Evolutionary conservation across 2,888 invertebrate species (phyloP).

Genomic region (Hypolimnas misippus): DNA sequence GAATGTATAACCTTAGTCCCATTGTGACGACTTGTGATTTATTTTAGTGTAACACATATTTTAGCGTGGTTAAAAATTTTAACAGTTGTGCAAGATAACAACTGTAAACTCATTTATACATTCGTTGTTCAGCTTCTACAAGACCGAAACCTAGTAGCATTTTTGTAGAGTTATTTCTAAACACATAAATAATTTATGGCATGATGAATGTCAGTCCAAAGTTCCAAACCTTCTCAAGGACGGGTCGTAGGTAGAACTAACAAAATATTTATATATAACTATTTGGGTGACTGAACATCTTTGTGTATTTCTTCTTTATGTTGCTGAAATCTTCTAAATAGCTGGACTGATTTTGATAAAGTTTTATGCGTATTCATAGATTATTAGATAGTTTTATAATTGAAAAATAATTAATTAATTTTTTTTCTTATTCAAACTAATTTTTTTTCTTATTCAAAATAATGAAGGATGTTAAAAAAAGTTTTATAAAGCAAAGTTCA

Average conservation of each 20-base stretch:
- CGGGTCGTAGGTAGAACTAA: conserved; percentile 63
- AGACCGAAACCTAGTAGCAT: conserved; percentile 62
- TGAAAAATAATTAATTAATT: no score
- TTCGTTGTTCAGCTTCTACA: conserved; percentile 48
- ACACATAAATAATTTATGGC: conserved; percentile 59
- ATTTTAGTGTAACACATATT: neutral
- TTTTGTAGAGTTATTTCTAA: conserved; percentile 52
- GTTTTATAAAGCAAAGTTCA: no score
- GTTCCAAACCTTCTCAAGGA: conserved; percentile 69
- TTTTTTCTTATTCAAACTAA: no score
- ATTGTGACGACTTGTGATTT: neutral
- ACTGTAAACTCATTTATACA: neutral
- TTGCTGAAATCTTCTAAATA: neutral
- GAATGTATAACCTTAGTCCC: neutral
- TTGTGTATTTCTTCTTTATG: neutral
- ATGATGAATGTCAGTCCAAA: conserved; percentile 54
- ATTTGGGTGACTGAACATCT: neutral
- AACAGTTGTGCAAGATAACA: conserved; percentile 7
- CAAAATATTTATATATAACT: conserved; percentile 31
- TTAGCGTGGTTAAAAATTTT: neutral
- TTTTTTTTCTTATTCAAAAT: no score
- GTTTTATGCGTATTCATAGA: no score
- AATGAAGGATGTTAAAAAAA: no score
- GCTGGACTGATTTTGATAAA: no score
- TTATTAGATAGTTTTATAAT: no score